Base-by-base conservation (phyloP, 2,888 invertebrate species). In the Acrobasis suavella region DNA sequence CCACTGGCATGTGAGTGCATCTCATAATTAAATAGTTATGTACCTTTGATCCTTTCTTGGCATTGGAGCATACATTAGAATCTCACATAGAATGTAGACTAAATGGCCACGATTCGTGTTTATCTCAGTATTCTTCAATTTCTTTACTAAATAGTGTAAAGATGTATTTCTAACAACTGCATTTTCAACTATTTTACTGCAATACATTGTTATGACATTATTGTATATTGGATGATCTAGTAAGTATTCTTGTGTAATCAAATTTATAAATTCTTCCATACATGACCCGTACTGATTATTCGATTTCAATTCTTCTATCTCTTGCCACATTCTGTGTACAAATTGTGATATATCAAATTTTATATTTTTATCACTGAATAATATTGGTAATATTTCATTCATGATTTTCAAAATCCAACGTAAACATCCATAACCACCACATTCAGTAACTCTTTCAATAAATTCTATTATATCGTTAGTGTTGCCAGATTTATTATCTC, bases 21-120 rank as follows among this genome's bases (percentile, higher is more conserved):
- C 22, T 22, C 22, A 22, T 22, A 22, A 22, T 22, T 22, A 22
- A 22, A 22, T 22, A 22, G 3, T 22, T 22, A 2, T 2, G 22
- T 77, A 93, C 94, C 93, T 93, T 72, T 93, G 92, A 72, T 94
- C 94, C 77, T 93, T 94, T 68, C 89, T 89, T 46, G 86, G 85
- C 14, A 93, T 85, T 59, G 89, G 86, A 58, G 92, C 90, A 78
- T 89, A 92, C 12, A 93, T 71, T 62, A 94, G 71, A 52, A 93
- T 85, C 60, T 93, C 89, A 65, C 86, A 79, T 55, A 94, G 71
- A 51, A 93, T 72, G 69, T 83, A 84, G 50, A 87, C 72, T 62
- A 93, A 75, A 54, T 85, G 83, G 1, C 80, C 76, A 72, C 78
- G 74, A 38, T 74, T 67, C 14, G 67, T 62, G 22, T 67, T 70